Base-by-base conservation (phyloP, 2,888 invertebrate genomes). In the Mythimna impura region DNA sequence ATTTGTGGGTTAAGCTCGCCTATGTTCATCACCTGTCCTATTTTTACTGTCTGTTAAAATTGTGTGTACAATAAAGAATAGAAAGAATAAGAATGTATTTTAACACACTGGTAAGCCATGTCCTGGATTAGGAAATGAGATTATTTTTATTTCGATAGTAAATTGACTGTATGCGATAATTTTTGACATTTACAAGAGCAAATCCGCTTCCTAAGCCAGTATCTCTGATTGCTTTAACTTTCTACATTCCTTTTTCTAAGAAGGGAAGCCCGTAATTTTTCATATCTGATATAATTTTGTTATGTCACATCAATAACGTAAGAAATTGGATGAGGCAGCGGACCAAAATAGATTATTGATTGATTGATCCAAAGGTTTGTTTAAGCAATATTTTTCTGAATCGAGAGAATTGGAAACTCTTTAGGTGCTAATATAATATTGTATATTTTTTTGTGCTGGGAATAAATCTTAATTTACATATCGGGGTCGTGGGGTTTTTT, bases 331-430 rank as follows among this genome's bases (percentile, higher is more conserved):
- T 30, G 22, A 75, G 20, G 50, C 22, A 20, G 12, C n/a, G 22
- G 25, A 64, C 22, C 30, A n/a, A 72, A 79, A 79, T 61, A 79
- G 12, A 55, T 34, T 12, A 57, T 75, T 70, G 78, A 79, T 76
- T 76, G 79, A 76, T 76, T 60, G 64, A 73, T 72, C 47, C 12
- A 54, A 30, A 30, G 20, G 12, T 47, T 50, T 64, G 58, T 52
- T 58, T 9, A 60, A 30, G 50, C 22, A 60, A 64, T 30, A 60
- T 72, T 78, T 54, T 72, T 34, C 12, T 14, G 10, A 47, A 7
- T 12, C 52, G 62, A 12, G 52, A 25, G 30, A 36, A 36, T 22
- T 4, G 20, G 8, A 17, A 52, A 20, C 34, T 36, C 43, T 20
- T 55, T 55, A 20, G 17, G 47, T 17, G 47, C 17, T 47, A 47